A percentile compares a stretch with the other conserved stretches of the same genome.
Evolutionary conservation across 2,113 vertebrate genomes (phyloP).

Genomic region (Mobula birostris): DNA sequence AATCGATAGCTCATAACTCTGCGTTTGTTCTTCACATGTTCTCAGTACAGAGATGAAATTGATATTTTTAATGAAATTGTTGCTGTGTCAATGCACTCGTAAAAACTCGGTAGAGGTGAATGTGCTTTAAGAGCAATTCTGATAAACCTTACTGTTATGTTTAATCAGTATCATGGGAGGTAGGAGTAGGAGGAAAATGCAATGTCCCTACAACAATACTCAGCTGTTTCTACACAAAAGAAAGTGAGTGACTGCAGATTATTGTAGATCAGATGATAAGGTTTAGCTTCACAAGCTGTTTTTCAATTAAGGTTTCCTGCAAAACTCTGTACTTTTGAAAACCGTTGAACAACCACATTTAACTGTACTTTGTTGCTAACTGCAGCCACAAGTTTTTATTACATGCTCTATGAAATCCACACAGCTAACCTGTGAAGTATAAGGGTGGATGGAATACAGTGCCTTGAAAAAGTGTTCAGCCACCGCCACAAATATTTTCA

Average conservation of each 20-base stretch:
- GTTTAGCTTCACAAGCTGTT: background rate
- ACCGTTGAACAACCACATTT: background rate
- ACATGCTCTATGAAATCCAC: background rate
- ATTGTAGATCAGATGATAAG: background rate
- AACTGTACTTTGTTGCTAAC: background rate
- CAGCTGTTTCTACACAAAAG: background rate
- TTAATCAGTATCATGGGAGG: background rate
- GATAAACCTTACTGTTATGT: conserved; percentile 21
- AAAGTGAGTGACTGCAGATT: background rate
- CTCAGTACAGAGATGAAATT: conserved; percentile 13
- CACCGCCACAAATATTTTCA: too few species aligned
- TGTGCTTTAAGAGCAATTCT: conserved; percentile 2
- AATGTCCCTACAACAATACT: background rate
- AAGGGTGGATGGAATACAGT: too few species aligned
- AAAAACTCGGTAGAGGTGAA: background rate
- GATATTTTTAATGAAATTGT: conserved; percentile 38
- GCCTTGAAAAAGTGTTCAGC: too few species aligned
- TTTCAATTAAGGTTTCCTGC: background rate
- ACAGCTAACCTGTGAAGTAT: background rate
- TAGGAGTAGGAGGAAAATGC: background rate
- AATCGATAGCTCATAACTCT: conserved; percentile 36
- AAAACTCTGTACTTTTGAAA: background rate
- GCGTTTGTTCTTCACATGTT: conserved; percentile 33
- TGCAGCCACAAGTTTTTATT: background rate
- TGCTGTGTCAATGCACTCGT: conserved; percentile 20